phyloP scores from a whole-genome alignment of 2,797 vertebrate genomes.

The Dipus sagitta region DNA sequence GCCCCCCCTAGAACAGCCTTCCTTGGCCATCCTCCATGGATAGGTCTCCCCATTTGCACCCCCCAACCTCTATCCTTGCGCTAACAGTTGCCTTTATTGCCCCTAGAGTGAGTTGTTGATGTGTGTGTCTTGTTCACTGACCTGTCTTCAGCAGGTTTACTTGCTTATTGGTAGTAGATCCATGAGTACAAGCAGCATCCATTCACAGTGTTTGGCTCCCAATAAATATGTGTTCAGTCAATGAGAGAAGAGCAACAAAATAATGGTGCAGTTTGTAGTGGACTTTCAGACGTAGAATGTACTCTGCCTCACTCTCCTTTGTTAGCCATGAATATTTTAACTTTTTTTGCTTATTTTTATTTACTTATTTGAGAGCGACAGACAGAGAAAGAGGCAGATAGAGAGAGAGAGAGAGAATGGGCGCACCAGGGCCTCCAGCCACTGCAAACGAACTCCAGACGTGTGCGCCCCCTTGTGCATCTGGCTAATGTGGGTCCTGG shows the following conservation, averaged over 20 bases:
- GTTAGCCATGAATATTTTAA: conserved; percentile 29
- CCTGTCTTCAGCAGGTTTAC: background rate
- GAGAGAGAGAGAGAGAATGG: too few species aligned
- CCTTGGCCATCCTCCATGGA: background rate
- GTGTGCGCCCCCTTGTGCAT: too few species aligned
- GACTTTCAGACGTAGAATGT: background rate
- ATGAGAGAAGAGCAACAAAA: background rate
- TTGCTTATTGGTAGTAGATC: conserved; percentile 25
- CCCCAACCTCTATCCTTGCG: background rate
- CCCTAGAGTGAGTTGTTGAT: background rate
- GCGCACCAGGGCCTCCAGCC: too few species aligned
- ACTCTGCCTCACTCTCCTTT: background rate
- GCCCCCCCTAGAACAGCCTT: background rate
- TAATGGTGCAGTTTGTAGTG: background rate
- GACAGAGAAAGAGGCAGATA: too few species aligned
- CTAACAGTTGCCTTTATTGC: background rate
- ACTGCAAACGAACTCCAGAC: too few species aligned
- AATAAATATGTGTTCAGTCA: conserved; percentile 33
- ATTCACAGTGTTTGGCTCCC: background rate
- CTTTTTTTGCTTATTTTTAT: too few species aligned
- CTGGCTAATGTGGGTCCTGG: too few species aligned
- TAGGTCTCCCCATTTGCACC: background rate
- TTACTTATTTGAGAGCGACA: too few species aligned
- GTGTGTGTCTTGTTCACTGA: background rate
- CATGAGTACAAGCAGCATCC: background rate